Conservation (phyloP, 1,140 invertebrate genomes). For the Ostrea denselamellosa region DNA sequence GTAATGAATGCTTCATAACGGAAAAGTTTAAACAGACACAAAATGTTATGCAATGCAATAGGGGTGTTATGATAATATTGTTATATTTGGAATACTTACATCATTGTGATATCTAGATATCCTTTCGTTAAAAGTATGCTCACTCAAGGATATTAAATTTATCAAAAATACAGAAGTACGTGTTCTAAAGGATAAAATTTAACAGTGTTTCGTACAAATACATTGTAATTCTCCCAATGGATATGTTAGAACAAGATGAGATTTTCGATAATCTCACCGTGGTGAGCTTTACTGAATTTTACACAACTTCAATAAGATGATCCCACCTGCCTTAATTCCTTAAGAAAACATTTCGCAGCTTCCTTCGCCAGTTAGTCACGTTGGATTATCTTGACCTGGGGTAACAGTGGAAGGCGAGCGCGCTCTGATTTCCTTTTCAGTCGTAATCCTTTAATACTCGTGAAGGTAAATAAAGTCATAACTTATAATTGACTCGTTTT, state of each 20-base stretch:
- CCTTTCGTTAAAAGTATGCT: background rate
- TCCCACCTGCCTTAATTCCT: background rate
- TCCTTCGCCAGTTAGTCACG: background rate
- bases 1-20: background rate
- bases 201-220: background rate
- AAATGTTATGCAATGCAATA: constrained; percentile 2
- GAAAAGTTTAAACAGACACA: background rate
- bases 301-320: constrained; percentile 23
- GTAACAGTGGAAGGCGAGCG: constrained; percentile 2
- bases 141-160: background rate
- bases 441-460: constrained; percentile 5
- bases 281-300: constrained; percentile 13
- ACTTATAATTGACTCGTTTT: constrained; percentile 30
- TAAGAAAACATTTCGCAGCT: background rate
- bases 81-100: background rate
- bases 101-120: background rate
- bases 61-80: background rate
- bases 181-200: too few species aligned
- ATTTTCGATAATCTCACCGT: background rate
- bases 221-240: background rate
- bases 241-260: constrained; percentile 36
- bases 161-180: background rate
- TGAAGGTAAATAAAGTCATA: constrained; percentile 20
- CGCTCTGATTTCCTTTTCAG: background rate
- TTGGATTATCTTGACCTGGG: background rate